phyloP scores from a whole-genome alignment of 1,140 invertebrate genomes.

The Vollenhovia emeryi region DNA sequence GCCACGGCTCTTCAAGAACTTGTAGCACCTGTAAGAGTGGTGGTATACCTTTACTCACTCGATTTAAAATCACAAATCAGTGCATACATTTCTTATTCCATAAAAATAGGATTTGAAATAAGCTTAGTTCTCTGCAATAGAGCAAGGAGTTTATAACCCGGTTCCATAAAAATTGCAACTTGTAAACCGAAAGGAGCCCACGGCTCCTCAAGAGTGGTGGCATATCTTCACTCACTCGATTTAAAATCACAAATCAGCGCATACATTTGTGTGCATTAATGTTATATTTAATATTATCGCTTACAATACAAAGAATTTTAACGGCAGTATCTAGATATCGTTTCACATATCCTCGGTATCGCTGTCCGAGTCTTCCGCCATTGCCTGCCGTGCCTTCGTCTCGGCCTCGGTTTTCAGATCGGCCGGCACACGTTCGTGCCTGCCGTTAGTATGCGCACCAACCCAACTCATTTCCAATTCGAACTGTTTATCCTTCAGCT shows the following conservation, averaged over 20 bases:
- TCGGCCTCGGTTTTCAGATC: constrained; percentile 90
- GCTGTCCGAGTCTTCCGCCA: constrained; percentile 94
- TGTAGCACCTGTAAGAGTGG: background rate
- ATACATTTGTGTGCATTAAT: constrained; percentile 48
- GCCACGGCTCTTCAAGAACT: background rate
- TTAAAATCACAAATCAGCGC: background rate
- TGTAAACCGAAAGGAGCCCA: background rate
- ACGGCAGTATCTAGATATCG: constrained; percentile 11
- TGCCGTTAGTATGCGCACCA: constrained; percentile 91
- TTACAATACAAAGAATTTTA: constrained; percentile 67
- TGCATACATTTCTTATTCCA: background rate
- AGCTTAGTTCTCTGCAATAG: background rate
- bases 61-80: background rate
- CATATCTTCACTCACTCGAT: constrained; percentile 52
- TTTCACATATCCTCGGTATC: constrained; percentile 91
- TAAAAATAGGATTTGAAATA: background rate
- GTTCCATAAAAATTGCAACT: background rate
- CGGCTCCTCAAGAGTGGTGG: background rate
- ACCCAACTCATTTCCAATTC: constrained; percentile 99
- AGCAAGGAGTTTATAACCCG: background rate
- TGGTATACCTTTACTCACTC: constrained; percentile 52
- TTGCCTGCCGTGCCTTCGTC: constrained; percentile 92
- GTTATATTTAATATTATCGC: constrained; percentile 54
- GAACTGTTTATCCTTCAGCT: constrained; percentile 99
- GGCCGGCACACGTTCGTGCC: constrained; percentile 90